These are phyloP conservation scores for Antennarius maculatus DNA, from an alignment of 2,797 vertebrate genomes.

Conservation along the genomic window DNA sequence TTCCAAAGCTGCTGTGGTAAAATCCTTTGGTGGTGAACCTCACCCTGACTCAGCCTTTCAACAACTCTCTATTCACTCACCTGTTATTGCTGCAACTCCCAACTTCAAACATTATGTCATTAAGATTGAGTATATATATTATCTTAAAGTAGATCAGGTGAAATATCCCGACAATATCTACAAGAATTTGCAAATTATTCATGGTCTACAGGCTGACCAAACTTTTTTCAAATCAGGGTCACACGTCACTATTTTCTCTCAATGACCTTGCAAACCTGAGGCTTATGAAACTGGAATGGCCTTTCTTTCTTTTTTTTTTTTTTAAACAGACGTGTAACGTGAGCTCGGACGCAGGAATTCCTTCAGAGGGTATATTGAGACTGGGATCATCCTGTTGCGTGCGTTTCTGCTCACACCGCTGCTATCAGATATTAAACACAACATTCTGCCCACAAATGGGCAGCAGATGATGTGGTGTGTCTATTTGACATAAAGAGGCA, in stretches of 20 bases:
- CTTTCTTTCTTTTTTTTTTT: slow-evolving; percentile 33
- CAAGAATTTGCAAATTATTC: neutral
- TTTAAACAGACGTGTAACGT: slow-evolving; percentile 46
- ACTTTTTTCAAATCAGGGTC: neutral
- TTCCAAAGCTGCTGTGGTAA: too few species aligned
- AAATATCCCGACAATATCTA: too few species aligned
- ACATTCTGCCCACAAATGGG: neutral
- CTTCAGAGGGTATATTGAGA: slow-evolving; percentile 1
- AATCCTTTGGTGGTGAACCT: too few species aligned
- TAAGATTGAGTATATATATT: too few species aligned
- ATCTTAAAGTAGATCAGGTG: too few species aligned
- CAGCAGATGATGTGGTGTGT: neutral
- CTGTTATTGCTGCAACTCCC: too few species aligned
- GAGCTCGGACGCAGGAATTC: slow-evolving; percentile 30
- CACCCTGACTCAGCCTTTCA: too few species aligned
- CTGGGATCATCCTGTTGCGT: slow-evolving; percentile 25
- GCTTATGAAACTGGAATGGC: slow-evolving; percentile 52
- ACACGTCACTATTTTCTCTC: slow-evolving; percentile 21
- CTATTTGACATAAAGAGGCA: neutral
- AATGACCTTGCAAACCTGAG: slow-evolving; percentile 43
- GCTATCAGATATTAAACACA: slow-evolving; percentile 6
- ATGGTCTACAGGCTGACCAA: neutral
- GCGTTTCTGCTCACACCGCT: slow-evolving; percentile 18
- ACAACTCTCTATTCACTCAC: too few species aligned
- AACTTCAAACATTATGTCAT: too few species aligned